These are phyloP conservation scores for Trileptium ribeirensis DNA, from an alignment of 2,888 invertebrate genomes.

Conservation along the genomic window DNA sequence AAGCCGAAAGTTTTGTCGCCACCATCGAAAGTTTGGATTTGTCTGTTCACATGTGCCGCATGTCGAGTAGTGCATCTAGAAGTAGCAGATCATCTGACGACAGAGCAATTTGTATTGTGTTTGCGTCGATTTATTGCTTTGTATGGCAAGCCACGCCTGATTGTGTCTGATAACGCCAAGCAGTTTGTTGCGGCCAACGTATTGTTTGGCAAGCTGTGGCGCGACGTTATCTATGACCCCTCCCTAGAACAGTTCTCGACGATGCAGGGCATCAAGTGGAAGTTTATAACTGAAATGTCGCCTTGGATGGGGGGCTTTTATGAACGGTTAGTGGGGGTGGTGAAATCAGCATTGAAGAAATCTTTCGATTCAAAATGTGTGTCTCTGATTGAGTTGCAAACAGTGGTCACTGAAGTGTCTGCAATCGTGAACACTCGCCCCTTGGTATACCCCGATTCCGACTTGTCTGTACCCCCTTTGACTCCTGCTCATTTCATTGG, in stretches of 20 bases:
- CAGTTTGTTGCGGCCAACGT: slow-evolving; percentile 43
- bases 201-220: slow-evolving; percentile 34
- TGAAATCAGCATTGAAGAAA: not conserved
- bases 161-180: slow-evolving; percentile 52
- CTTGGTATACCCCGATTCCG: not conserved
- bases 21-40: slow-evolving; percentile 12
- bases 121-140: slow-evolving; percentile 43
- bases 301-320: not conserved
- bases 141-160: slow-evolving; percentile 42
- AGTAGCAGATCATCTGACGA: slow-evolving; percentile 38
- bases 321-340: not conserved
- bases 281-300: not conserved
- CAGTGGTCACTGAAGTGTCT: not conserved
- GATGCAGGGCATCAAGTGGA: not conserved
- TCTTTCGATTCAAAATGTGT: not conserved
- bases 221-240: not conserved
- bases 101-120: slow-evolving; percentile 44
- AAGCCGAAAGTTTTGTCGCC: not conserved
- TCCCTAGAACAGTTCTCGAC: not conserved
- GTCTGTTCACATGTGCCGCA: slow-evolving; percentile 15
- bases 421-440: slow-evolving; percentile 9
- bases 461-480: not conserved
- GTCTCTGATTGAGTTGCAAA: not conserved
- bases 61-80: slow-evolving; percentile 22
- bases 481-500: slow-evolving; percentile 10